Base-by-base conservation (phyloP, 2,797 vertebrate genomes). In the Forpus xanthops region DNA sequence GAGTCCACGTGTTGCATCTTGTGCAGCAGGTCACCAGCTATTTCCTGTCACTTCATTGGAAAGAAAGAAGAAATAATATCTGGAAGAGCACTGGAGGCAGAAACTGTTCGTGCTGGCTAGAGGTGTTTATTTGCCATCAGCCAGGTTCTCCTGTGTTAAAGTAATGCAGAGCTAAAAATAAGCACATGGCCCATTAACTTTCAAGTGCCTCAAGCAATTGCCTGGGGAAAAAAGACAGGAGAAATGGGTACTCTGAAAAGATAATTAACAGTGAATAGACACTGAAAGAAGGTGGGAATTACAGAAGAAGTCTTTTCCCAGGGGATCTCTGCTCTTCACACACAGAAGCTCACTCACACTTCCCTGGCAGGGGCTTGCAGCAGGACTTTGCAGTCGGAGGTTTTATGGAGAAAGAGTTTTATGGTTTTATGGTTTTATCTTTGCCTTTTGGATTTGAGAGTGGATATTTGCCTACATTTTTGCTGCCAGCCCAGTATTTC, bases 211-310 rank as follows among this genome's bases (percentile, higher is more conserved):
- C 3, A 4, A 92, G 87, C 76, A 81, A 88, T 45, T 90, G 94
- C 94, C 73, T 87, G 45, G 79, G 91, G 85, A 73, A 79, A 90
- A 89, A 72, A 88, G 80, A 50, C 50, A 56, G 67, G 73, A 96
- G 71, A 88, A 91, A 73, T 45, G 49, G 68, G 68, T 66, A 84
- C 76, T 27, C 76, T 89, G 79, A 75, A 91, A 92, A 83, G 86
- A 86, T 93, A 95, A 96, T 94, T 92, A 96, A 89, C 58, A 76
- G 60, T 88, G 91, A 96, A 70, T 15, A 91, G 62, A 78, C 2
- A 9, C 58, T 60, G 85, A 81, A 91, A 87, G 64, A 76, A 90
- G n/a, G 31, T 90, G 85, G 37, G 88, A 95, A 95, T 88, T 83
- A 65, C 16, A 25, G 91, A 35, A 87, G 49, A 77, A 84, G 20